Base-by-base conservation (phyloP, 2,797 vertebrate genomes). In the Cetoscarus ocellatus region DNA sequence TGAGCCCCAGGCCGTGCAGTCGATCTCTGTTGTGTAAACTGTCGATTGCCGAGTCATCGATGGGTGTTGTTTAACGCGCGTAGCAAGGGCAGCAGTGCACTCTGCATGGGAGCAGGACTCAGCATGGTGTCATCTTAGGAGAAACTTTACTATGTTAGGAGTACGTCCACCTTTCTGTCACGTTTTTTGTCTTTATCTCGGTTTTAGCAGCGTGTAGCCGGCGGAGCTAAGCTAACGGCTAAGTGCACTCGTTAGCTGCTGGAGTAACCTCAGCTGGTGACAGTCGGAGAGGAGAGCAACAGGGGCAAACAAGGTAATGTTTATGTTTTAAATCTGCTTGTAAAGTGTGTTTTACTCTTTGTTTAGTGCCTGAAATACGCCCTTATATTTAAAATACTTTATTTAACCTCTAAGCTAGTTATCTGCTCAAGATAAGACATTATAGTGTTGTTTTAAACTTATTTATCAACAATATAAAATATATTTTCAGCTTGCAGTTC, bases 1-100 rank as follows among this genome's bases (percentile, higher is more conserved):
- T 65, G 18, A 6, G 1, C 44, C 5, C 2, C 62, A 67, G 13
- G 27, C 42, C 18, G 1, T 6, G 8, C 10, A 12, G 43, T 49
- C 59, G 0, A 51, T 17, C 48, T 0, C 5, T 1, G 65, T 68
- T 75, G 49, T 19, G 65, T 78, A 75, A 81, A 65, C 8, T 34
- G 67, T 84, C 54, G 69, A 79, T 59, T 69, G 77, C 43, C 58
- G 88, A 91, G 81, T 91, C 78, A 87, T 57, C 42, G 83, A 77
- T 83, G 0, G 48, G 1, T 43, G 71, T 83, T 81, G 40, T 48
- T 17, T 43, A 73, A 57, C 70, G 3, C 1, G 13, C 19, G 8
- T 35, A 0, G 6, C 78, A 79, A 87, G 86, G 79, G 70, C 75
- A 18, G 10, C 4, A 11, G 17, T 0, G 1, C 3, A 1, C 0